Evolutionary conservation across 2,888 invertebrate genomes (phyloP).

Genomic region (Tupiocoris notatus): DNA sequence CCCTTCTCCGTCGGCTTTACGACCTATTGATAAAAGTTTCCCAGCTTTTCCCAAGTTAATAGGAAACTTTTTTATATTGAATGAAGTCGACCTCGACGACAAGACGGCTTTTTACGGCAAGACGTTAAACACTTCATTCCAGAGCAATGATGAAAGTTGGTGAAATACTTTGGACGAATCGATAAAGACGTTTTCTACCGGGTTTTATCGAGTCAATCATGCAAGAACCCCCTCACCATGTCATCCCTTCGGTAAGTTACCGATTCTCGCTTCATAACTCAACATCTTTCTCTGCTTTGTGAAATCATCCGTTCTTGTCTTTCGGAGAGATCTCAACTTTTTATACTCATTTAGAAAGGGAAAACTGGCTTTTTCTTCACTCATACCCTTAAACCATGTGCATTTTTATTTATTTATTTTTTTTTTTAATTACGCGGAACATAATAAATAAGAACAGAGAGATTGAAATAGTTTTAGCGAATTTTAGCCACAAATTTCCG

Average conservation of each 20-base stretch:
- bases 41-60: constrained; percentile 15
- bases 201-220: not conserved
- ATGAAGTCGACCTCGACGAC: constrained; percentile 18
- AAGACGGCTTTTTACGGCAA: not conserved
- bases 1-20: constrained; percentile 8
- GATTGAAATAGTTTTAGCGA: too few species aligned
- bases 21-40: constrained; percentile 24
- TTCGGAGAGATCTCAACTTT: not conserved
- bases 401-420: too few species aligned
- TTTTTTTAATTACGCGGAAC: too few species aligned
- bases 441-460: too few species aligned
- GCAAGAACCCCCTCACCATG: not conserved
- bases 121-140: constrained; percentile 17
- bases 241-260: not conserved
- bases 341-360: too few species aligned
- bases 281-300: not conserved
- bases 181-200: not conserved
- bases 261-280: not conserved
- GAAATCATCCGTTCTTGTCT: not conserved
- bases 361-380: too few species aligned
- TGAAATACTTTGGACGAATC: not conserved
- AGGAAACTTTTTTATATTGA: constrained; percentile 18
- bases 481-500: too few species aligned
- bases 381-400: too few species aligned
- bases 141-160: not conserved